These are phyloP conservation scores for Leptura quadrifasciata DNA, from an alignment of 2,888 invertebrate species.

Conservation along the genomic window DNA sequence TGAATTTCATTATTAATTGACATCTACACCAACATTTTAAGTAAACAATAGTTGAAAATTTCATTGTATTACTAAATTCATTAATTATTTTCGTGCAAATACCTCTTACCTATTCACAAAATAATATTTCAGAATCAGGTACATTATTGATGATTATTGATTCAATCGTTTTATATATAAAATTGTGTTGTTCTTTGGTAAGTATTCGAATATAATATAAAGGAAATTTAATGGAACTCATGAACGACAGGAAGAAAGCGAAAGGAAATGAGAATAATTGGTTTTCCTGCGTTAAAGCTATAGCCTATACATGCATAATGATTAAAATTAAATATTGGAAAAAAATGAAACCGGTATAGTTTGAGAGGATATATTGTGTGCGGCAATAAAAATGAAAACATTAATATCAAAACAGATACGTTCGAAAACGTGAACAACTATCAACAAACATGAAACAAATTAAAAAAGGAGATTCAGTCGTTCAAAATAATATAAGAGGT, in stretches of 20 bases:
- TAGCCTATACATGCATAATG: not conserved
- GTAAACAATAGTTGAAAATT: no score
- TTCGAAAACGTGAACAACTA: no score
- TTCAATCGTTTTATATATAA: not conserved
- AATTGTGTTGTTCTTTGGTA: constrained; percentile 21
- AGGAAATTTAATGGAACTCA: constrained; percentile 38
- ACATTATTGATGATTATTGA: constrained; percentile 5
- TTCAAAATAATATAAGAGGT: no score
- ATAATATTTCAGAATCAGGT: not conserved
- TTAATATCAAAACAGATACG: no score
- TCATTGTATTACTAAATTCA: no score
- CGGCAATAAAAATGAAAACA: not conserved
- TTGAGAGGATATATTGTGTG: not conserved
- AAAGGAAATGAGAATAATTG: constrained; percentile 41
- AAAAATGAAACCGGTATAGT: not conserved
- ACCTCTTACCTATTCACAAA: not conserved
- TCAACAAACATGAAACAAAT: no score
- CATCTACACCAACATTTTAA: no score
- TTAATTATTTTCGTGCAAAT: not conserved
- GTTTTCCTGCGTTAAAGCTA: constrained; percentile 35
- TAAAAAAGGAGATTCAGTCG: no score
- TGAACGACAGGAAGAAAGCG: constrained; percentile 32
- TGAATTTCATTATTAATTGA: no score
- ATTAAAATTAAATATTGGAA: constrained; percentile 18
- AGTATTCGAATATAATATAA: constrained; percentile 29